Base-by-base conservation (phyloP, 2,888 invertebrate genomes). In the Scaptomyza cyrtandrae region DNA sequence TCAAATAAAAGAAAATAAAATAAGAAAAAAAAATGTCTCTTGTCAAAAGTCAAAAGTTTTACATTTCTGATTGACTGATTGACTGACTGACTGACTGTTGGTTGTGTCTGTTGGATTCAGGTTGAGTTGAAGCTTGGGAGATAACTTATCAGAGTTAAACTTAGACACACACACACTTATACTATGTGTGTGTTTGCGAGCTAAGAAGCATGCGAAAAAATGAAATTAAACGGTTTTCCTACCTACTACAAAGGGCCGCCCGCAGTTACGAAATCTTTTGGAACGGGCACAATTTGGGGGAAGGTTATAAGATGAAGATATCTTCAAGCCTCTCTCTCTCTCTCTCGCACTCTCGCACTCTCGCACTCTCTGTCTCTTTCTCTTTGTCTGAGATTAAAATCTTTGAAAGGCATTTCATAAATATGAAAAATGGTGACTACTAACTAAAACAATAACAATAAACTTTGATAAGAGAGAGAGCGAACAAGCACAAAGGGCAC, bases 391-490 rank as follows among this genome's bases (percentile, higher is more conserved):
- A 80, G 89, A 88, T 87, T 82, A 82, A 88, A 89, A 87, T 84
- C 89, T 84, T 82, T 87, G 65, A 72, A 72, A 84, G 86, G 84
- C 86, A 77, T 86, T 84, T 78, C 72, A 82, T 80, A 86, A 88
- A 87, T 78, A 87, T 83, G 77, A 83, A 87, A 87, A 87, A 80
- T 86, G 55, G 75, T 73, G 83, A 71, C 78, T 70, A 77, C 73
- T 60, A 81, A 85, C 82, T 81, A 81, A 78, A 82, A 79, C 60
- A 71, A 60, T 53, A 68, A 63, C 59, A 76, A 76, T 43, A 74
- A 68, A 74, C 41, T 49, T 56, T 71, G 57, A 74, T 57, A 74
- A 70, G 49, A 53, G 49, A 70, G 49, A 53, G 49, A 53, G 52
- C 59, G 59, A 59, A 19, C 46, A 29, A 10, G 44, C 24, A 35